Percentiles rank a stretch among this genome's conserved stretches.
phyloP scores from a whole-genome alignment of 2,797 vertebrate species.

The Acipenser transmontanus region DNA sequence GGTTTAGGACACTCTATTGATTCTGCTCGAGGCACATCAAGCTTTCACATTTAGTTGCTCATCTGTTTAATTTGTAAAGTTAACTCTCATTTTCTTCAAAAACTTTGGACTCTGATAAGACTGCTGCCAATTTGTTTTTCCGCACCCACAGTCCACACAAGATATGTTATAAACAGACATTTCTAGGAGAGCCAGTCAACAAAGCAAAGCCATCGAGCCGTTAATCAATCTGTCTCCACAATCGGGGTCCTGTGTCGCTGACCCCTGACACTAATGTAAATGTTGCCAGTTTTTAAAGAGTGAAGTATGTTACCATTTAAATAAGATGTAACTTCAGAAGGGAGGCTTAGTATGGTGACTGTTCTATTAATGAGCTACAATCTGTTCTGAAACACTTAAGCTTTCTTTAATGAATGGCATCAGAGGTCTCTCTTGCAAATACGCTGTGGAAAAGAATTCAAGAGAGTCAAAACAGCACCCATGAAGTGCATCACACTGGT shows the following conservation, averaged over 20 bases:
- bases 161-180: not conserved
- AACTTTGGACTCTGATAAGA: conserved; percentile 37
- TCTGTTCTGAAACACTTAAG: no score
- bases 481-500: no score
- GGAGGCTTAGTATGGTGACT: no score
- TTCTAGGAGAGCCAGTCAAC: not conserved
- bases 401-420: no score
- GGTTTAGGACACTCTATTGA: conserved; percentile 73
- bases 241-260: not conserved
- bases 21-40: conserved; percentile 63
- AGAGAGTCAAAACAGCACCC: no score
- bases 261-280: not conserved
- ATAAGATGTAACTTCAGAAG: not conserved
- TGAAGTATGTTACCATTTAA: not conserved
- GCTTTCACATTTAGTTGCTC: conserved; percentile 69
- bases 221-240: not conserved
- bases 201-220: not conserved
- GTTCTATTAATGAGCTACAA: no score
- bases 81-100: conserved; percentile 43
- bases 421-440: no score
- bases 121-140: not conserved
- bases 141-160: conserved; percentile 26
- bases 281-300: not conserved
- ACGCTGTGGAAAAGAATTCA: no score
- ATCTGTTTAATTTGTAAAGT: conserved; percentile 78